Evolutionary conservation across 2,888 invertebrate species (phyloP).

Genomic region (Diplazon laetatorius): DNA sequence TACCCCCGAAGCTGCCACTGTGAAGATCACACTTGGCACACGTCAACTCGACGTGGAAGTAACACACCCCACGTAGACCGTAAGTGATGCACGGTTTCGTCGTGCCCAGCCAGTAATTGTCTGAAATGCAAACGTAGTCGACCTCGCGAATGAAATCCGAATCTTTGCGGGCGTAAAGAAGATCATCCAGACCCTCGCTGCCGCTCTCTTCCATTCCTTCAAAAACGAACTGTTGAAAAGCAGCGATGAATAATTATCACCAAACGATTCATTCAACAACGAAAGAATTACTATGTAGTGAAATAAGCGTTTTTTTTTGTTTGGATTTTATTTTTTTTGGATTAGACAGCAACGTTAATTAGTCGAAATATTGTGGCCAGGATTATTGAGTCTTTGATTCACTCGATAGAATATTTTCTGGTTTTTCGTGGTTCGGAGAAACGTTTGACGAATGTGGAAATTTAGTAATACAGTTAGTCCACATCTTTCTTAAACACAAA

Average conservation of each 20-base stretch:
- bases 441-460: too few species aligned
- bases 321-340: too few species aligned
- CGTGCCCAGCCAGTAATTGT: slow-evolving; percentile 99
- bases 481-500: too few species aligned
- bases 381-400: too few species aligned
- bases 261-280: neutral
- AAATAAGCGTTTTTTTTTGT: too few species aligned
- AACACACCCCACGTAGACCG: slow-evolving; percentile 96
- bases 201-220: slow-evolving; percentile 99
- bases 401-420: too few species aligned
- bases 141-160: slow-evolving; percentile 90
- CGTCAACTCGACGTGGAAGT: slow-evolving; percentile 94
- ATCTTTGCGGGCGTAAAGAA: slow-evolving; percentile 88
- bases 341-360: too few species aligned
- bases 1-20: slow-evolving; percentile 97
- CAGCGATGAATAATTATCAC: neutral
- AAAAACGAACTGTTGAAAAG: slow-evolving; percentile 89
- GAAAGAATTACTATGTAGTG: too few species aligned
- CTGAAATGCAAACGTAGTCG: slow-evolving; percentile 98
- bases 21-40: slow-evolving; percentile 97
- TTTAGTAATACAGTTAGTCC: too few species aligned
- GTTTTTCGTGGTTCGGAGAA: too few species aligned
- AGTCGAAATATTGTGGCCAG: too few species aligned
- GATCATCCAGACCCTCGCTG: slow-evolving; percentile 96
- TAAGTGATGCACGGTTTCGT: slow-evolving; percentile 99